Evolutionary conservation across 2,888 invertebrate genomes (phyloP), one percentile per base, ranked within the genome.

Genomic region (Apamea anceps): DNA sequence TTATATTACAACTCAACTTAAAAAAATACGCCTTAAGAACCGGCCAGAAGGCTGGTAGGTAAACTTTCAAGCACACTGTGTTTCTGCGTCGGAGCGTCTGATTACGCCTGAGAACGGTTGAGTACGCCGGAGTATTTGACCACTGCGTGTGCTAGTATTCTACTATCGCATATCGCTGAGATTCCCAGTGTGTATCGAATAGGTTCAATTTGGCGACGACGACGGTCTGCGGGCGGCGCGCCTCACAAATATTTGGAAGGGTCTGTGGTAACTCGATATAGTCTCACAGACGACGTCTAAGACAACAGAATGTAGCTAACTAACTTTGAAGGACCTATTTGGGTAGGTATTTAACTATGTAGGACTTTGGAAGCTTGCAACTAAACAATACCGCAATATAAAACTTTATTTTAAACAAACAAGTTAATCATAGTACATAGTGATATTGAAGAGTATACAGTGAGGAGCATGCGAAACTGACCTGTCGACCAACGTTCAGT

Each of bases 221-320:
- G 13, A 25, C 4, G 18, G 10, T 10, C 1, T 10, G 25, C 7
- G 18, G 8, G 54, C 60, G 78, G 71, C 74, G 82, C 83, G 74
- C 66, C 82, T 42, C 57, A 45, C 83, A 37, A 76, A 76, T 71
- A 84, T 75, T 76, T 65, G 68, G 28, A 54, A 73, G 7, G 45
- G 45, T 60, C 65, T 68, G 32, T 15, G 28, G 79, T 76, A 76
- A 76, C 71, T 62, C 63, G 57, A 76, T 84, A 73, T 32, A 57
- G 54, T 63, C 12, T 28, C n/a, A 70, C 60, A 63, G 28, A 62
- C 18, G 37, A 15, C 25, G 28, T 28, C 66, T 67, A 21, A 42
- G 25, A 72, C 63, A 60, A 45, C 42, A 48, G 6, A 42, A 28
- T 72, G 32, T 74, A 37, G 25, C 54, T 45, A 32, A 57, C 25